Percentiles rank a stretch among this genome's conserved stretches.
These are phyloP conservation scores for Lutraria lutraria DNA, from an alignment of 2,888 invertebrate species.

Conservation along the genomic window DNA sequence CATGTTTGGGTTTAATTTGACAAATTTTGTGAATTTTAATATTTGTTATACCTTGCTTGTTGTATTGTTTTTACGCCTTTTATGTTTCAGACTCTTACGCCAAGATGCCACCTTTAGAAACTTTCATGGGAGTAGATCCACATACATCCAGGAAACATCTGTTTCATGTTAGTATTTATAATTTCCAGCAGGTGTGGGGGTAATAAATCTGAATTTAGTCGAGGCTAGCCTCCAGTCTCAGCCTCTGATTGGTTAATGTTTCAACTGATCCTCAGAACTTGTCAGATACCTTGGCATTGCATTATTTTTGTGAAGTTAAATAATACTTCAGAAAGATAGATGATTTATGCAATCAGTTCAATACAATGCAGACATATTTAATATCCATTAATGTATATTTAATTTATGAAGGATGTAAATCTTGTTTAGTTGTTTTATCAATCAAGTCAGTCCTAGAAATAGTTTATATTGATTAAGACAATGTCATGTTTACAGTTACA, in stretches of 20 bases:
- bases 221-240: too few species aligned
- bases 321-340: not conserved
- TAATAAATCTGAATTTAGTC: not conserved
- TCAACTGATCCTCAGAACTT: not conserved
- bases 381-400: too few species aligned
- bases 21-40: not conserved
- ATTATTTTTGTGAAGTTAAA: not conserved
- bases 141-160: slow-evolving; percentile 93
- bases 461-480: too few species aligned
- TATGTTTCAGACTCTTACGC: slow-evolving; percentile 90
- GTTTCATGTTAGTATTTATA: slow-evolving; percentile 90
- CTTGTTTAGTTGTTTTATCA: too few species aligned
- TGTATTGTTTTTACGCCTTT: not conserved
- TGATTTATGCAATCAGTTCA: not conserved
- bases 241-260: too few species aligned
- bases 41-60: not conserved
- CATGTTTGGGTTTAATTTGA: too few species aligned
- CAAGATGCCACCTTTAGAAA: slow-evolving; percentile 95
- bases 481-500: too few species aligned
- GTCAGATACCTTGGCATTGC: not conserved
- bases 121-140: slow-evolving; percentile 93
- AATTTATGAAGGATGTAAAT: too few species aligned
- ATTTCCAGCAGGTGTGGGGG: not conserved
- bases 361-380: too few species aligned
- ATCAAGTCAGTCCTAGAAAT: too few species aligned